Evolutionary conservation across 2,888 invertebrate genomes (phyloP), one percentile per base, ranked within the genome.

Genomic region (Serrognathus titanus): DNA sequence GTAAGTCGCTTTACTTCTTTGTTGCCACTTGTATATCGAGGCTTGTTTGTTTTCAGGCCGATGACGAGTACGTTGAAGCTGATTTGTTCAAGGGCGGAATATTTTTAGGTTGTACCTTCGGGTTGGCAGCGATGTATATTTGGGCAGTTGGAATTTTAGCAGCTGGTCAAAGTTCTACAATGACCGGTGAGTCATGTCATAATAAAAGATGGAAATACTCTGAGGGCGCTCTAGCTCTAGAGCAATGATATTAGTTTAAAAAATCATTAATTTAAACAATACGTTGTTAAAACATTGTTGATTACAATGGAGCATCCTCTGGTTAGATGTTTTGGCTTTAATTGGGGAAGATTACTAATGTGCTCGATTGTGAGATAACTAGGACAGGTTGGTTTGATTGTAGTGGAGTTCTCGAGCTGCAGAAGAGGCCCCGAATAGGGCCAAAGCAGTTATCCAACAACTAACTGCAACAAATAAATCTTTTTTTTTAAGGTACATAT

Each of bases 91-190:
- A 85, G 69, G 88, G 88, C 43, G 90, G 89, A 2, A 81, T 89
- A 39, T 89, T 86, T 69, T 78, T 90, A 43, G 90, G 91, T 4
- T 92, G 92, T 71, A 83, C 86, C 40, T 92, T 88, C 74, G 92
- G 92, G 0, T 76, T 82, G 1, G 82, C 83, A 0, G 90, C 91
- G 9, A 85, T 92, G 87, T 90, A 90, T 68, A 89, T 92, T 67
- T 92, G 92, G 92, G 92, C 88, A 0, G 80, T 91, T 13, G 92
- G 92, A 37, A 89, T 90, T 66, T 75, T 89, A 54, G 92, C 91
- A 20, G 90, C 91, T 35, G 92, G 92, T 31, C 91, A 92, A 75
- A 90, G 89, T 64, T 90, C 90, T 36, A 92, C 92, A 4, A 90
- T 90, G 90, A 89, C 92, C 1, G 89, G 89, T 58, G 58, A 20